A percentile compares a stretch with the other conserved stretches of the same genome.
These are phyloP conservation scores for Deroplatys truncata DNA, from an alignment of 2,888 invertebrate genomes.

Conservation along the genomic window DNA sequence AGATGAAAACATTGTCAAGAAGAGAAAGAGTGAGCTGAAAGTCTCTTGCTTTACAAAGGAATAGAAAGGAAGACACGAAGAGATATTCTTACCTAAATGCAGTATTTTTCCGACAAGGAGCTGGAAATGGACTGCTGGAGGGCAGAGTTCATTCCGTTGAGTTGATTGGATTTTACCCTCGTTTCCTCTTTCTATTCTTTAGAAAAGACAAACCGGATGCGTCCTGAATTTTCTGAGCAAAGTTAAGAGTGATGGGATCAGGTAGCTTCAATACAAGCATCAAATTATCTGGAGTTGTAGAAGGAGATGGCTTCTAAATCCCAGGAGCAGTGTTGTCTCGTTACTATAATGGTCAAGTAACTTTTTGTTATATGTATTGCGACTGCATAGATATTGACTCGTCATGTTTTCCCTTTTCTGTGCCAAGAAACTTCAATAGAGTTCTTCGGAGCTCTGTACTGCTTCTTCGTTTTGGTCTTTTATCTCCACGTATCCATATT, in stretches of 20 bases:
- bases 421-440: too few relatives aligned
- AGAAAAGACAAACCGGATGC: not conserved
- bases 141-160: not conserved
- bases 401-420: too few relatives aligned
- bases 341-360: not conserved
- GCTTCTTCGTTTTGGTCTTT: too few relatives aligned
- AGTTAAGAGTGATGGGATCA: not conserved
- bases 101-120: not conserved
- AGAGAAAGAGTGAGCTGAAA: not conserved
- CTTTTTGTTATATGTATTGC: too few relatives aligned
- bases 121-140: not conserved
- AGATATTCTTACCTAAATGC: conserved; percentile 4
- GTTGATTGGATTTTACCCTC: not conserved
- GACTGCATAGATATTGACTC: too few relatives aligned
- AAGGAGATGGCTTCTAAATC: not conserved
- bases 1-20: not conserved
- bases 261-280: not conserved
- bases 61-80: not conserved
- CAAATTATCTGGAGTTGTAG: not conserved
- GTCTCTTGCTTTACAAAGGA: not conserved
- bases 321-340: not conserved
- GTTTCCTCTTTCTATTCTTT: not conserved
- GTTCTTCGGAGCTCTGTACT: too few relatives aligned
- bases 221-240: not conserved
- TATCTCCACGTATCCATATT: too few relatives aligned